Base-by-base conservation (phyloP, 1,140 invertebrate genomes). In the Mycetomoellerius zeteki region DNA sequence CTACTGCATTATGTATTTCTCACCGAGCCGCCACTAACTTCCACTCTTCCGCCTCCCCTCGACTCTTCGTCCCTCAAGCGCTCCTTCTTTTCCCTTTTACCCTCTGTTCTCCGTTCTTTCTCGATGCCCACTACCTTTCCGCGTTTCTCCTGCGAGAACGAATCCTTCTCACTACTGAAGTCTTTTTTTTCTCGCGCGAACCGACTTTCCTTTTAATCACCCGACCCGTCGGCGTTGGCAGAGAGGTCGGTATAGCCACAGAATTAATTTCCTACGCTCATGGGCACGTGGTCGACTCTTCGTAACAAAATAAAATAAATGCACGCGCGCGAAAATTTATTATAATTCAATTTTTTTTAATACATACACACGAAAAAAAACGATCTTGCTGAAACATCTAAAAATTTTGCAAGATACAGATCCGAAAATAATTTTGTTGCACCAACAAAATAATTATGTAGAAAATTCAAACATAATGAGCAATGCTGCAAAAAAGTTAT, bases 1-100 rank as follows among this genome's bases (percentile, higher is more conserved):
- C 95, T 95, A 94, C 94, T 95, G 95, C 95, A 95, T 95, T 95
- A 95, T 95, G 95, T 95, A 95, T 95, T 95, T 95, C 94, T 92
- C 91, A 87, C 86, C 87, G 69, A 91, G 87, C 90, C 88, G 71
- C 90, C 90, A 87, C 88, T 90, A 90, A 93, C 93, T 93, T 92
- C 81, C 91, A 89, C 73, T 85, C 56, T 47, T 21, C 30, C 33
- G 33, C 54, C 16, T 7, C 52, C 78, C 24, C 30, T 67, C n/a
- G 77, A 67, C 43, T 27, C 58, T 21, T 52, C 76, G 27, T 81
- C 30, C 78, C 65, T 27, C 37, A 7, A 12, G 33, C 33, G 54
- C 50, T 82, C 69, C 37, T 84, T 73, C 69, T 62, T 84, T 73
- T 73, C 80, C 69, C 54, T 84, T 75, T 73, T 27, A 33, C 19